A percentile compares a stretch with the other conserved stretches of the same genome.
phyloP scores from a whole-genome alignment of 2,797 vertebrate species.

The Trachurus trachurus region DNA sequence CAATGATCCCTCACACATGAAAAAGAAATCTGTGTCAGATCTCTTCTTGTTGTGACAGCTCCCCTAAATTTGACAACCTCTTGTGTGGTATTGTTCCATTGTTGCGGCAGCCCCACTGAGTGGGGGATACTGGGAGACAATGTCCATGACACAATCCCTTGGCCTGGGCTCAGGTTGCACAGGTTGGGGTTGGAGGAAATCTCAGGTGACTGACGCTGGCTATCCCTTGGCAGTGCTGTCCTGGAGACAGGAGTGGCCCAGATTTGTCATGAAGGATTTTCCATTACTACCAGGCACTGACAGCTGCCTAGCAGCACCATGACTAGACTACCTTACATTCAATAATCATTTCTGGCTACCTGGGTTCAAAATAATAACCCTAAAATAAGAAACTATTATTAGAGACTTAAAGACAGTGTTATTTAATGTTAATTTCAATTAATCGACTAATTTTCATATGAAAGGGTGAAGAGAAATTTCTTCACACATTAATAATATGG shows the following conservation, averaged over 20 bases:
- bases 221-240: conserved; percentile 85
- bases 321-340: conserved; percentile 37
- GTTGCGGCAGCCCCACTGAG: conserved; percentile 66
- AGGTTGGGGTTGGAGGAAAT: conserved; percentile 85
- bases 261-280: conserved; percentile 89
- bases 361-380: conserved; percentile 13
- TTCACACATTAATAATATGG: background rate
- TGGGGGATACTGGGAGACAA: conserved; percentile 78
- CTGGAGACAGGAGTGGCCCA: conserved; percentile 84
- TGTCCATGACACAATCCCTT: conserved; percentile 87
- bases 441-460: background rate
- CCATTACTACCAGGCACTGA: conserved; percentile 81
- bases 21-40: conserved; percentile 59
- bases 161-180: conserved; percentile 84
- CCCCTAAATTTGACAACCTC: conserved; percentile 59
- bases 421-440: too few species aligned
- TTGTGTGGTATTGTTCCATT: conserved; percentile 67
- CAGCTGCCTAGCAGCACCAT: conserved; percentile 60
- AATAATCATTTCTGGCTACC: background rate
- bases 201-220: conserved; percentile 85
- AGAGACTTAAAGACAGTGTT: background rate
- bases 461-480: background rate
- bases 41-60: conserved; percentile 56
- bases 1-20: conserved; percentile 38
- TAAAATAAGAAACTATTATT: background rate